Evolutionary conservation across 2,113 vertebrate genomes (phyloP), one percentile per base, ranked within the genome.

Genomic region (Silurus meridionalis): DNA sequence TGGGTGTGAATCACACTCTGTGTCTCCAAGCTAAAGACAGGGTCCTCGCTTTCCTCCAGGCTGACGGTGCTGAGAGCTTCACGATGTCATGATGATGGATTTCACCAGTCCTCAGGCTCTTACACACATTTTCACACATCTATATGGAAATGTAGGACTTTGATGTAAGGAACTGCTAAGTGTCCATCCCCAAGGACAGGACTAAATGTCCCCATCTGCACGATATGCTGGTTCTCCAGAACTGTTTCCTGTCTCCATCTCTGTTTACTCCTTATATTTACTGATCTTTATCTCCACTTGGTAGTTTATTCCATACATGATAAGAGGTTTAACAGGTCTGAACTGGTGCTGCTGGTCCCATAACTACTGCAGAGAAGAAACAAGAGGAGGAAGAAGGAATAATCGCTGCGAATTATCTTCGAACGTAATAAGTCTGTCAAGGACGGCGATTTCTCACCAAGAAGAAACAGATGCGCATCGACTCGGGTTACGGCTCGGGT

Each of bases 371-470:
- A 52, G 28, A 8, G 13, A 74, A 48, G 67, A 19, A 71, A 71
- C 1, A 2, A 46, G 19, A 57, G 52, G 9, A 50, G 25, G 79
- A 23, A n/a, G 21, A 75, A 64, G 25, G 64, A 74, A 71, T 89
- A 84, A 86, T 89, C 58, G 19, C 64, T 84, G 75, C 58, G 28
- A 37, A 37, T 37, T 58, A 89, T 89, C 78, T 86, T 86, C 67
- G 67, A 86, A 82, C 60, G 58, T 81, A 84, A 86, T 66, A 60
- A 57, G 53, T 66, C 88, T 86, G 46, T 50, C 23, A 67, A 80
- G 66, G 55, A 23, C 64, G 80, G n/a, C 23, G 11, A 83, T 80
- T 80, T 88, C 84, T 88, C 14, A 86, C 61, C 64, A 71, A 11
- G 55, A 63, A 58, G 57, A 83, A 85, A 79, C 37, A 79, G 4